Conservation (phyloP, 2,797 vertebrate genomes). For the Sebastes cheni region DNA sequence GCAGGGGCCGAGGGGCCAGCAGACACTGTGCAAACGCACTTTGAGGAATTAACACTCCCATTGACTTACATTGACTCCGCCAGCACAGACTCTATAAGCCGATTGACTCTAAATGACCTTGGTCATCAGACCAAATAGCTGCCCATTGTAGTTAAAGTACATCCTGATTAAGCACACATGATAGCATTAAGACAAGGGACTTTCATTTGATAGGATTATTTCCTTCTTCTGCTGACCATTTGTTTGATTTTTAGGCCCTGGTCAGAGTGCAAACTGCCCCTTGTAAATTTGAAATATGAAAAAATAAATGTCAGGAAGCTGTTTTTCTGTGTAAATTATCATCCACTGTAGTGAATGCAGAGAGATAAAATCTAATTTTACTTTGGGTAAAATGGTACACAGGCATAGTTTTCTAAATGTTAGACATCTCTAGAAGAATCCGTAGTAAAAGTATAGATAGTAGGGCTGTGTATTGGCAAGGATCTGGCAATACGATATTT, state of each 20-base stretch:
- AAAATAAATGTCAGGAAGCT: not conserved
- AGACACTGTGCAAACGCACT: slow-evolving; percentile 70
- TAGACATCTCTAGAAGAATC: not conserved
- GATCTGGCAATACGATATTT: too few relatives aligned
- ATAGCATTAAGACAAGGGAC: not conserved
- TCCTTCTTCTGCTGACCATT: not conserved
- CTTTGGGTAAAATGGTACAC: not conserved
- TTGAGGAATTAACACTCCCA: slow-evolving; percentile 57
- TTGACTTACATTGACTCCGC: slow-evolving; percentile 55
- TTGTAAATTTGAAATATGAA: not conserved
- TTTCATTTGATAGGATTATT: slow-evolving; percentile 6
- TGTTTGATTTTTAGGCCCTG: slow-evolving; percentile 22
- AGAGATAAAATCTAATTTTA: not conserved
- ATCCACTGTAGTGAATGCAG: not conserved
- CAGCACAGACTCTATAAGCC: slow-evolving; percentile 6
- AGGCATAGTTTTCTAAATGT: not conserved
- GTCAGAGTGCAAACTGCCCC: too few relatives aligned
- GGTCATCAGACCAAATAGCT: slow-evolving; percentile 19
- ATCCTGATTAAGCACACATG: slow-evolving; percentile 6
- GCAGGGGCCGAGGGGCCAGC: slow-evolving; percentile 61
- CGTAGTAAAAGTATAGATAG: not conserved
- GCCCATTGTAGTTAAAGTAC: not conserved
- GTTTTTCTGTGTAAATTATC: not conserved
- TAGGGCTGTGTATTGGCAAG: too few relatives aligned
- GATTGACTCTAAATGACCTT: slow-evolving; percentile 30